phyloP scores from a whole-genome alignment of 1,140 invertebrate species.

The Euglossa dilemma region DNA sequence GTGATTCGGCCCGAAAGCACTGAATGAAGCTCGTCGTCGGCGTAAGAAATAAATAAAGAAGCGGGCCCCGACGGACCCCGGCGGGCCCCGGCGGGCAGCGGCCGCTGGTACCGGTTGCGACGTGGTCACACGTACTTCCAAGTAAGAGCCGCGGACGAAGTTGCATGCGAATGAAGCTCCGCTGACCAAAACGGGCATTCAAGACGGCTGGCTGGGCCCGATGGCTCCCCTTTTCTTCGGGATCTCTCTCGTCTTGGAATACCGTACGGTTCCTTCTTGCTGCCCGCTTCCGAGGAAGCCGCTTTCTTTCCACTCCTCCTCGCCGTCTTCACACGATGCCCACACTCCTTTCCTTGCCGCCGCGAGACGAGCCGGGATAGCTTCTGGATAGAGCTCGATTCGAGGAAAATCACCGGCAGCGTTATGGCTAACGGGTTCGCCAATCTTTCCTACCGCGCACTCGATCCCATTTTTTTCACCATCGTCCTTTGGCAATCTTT shows the following conservation, averaged over 20 bases:
- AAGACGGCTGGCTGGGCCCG: conserved; percentile 56
- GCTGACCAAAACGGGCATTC: conserved; percentile 67
- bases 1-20: conserved; percentile 36
- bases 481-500: too few species aligned
- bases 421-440: conserved; percentile 52
- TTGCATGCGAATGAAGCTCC: conserved; percentile 75
- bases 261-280: conserved; percentile 67
- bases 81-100: conserved; percentile 15
- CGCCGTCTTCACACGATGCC: conserved; percentile 49
- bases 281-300: conserved; percentile 65
- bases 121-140: conserved; percentile 67
- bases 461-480: too few species aligned
- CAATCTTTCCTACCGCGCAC: neutral
- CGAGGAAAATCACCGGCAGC: conserved; percentile 54
- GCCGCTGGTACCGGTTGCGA: conserved; percentile 57
- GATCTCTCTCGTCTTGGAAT: conserved; percentile 66
- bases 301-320: conserved; percentile 61
- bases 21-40: conserved; percentile 48
- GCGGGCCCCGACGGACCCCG: conserved; percentile 8
- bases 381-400: conserved; percentile 57
- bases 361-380: neutral
- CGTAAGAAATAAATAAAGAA: conserved; percentile 47
- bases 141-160: conserved; percentile 69
- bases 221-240: conserved; percentile 67
- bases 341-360: neutral